Evolutionary conservation across 2,888 invertebrate species (phyloP), one percentile per base, ranked within the genome.

Genomic region (Drosophila gaucha): DNA sequence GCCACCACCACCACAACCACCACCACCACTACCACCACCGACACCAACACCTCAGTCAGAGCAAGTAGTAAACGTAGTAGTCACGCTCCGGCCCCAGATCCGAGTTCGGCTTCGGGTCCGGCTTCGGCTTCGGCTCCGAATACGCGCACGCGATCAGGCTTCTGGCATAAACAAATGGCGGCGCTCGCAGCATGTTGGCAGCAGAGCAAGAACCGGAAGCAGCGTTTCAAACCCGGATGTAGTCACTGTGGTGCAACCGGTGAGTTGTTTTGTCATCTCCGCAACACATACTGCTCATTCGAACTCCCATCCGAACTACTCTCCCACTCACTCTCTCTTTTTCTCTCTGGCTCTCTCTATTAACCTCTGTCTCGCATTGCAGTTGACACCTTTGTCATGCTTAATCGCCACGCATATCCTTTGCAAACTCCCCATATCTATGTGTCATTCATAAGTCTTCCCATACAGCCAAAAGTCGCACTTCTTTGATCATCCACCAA

Each of bases 211-310:
- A 85, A 88, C 70, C 88, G 90, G 79, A 84, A 89, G 74, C 86
- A 77, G 67, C 89, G 82, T 66, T 80, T 65, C 64, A 78, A 79
- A 67, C 67, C 84, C 83, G 90, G 91, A 90, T 90, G 91, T 89
- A 89, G 91, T 86, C 89, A 89, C 78, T 91, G 90, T 84, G 90
- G 90, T 87, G 91, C 91, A 83, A 89, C 88, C 88, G 91, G 90
- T 91, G 91, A 91, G 91, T 91, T 80, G 91, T 91, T 78, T 86
- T 72, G 67, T 70, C 74, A 69, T 70, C 69, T 83, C 86, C 78
- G 65, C 57, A 70, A 50, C 70, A 66, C 41, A 72, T 47, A 52
- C 67, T 60, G 47, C 38, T 54, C 77, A 58, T 59, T 73, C 55
- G 55, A 38, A 43, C 22, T 9, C 49, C 28, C 41, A 30, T 12